phyloP scores from a whole-genome alignment of 2,888 invertebrate genomes.

The Epinotia brunnichana region DNA sequence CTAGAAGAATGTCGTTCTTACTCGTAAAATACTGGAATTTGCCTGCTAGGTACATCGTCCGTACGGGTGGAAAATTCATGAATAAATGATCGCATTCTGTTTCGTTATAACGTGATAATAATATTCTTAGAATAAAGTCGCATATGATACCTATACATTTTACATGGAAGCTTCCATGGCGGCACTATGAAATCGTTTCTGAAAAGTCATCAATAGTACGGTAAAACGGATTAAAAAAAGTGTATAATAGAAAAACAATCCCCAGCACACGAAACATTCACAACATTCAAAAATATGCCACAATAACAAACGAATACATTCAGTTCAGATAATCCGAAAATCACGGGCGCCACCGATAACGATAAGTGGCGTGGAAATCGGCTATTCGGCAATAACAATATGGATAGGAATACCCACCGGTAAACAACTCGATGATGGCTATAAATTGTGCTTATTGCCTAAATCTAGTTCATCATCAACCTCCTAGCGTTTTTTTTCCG shows the following conservation, averaged over 20 bases:
- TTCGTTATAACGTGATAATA: too few relatives aligned
- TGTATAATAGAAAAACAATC: not conserved
- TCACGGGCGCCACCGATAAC: not conserved
- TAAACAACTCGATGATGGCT: not conserved
- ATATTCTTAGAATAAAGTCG: too few relatives aligned
- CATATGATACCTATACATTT: too few relatives aligned
- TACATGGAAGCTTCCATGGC: too few relatives aligned
- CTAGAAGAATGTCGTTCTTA: not conserved
- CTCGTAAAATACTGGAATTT: too few relatives aligned
- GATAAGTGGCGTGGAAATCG: slow-evolving; percentile 10
- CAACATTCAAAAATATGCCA: not conserved
- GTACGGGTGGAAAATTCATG: too few relatives aligned
- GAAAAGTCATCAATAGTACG: not conserved
- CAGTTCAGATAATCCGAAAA: not conserved
- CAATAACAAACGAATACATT: slow-evolving; percentile 3
- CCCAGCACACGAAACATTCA: not conserved
- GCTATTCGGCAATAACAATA: not conserved
- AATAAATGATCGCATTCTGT: too few relatives aligned
- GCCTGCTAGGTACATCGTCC: too few relatives aligned
- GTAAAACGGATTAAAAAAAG: not conserved
- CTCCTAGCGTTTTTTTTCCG: too few relatives aligned
- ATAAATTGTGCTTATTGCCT: slow-evolving; percentile 7
- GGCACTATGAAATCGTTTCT: too few relatives aligned
- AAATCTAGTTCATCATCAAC: not conserved
- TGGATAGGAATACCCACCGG: not conserved